A percentile compares a stretch with the other conserved stretches of the same genome.
Conservation (phyloP, 2,113 vertebrate species). For the Scophthalmus maximus region DNA sequence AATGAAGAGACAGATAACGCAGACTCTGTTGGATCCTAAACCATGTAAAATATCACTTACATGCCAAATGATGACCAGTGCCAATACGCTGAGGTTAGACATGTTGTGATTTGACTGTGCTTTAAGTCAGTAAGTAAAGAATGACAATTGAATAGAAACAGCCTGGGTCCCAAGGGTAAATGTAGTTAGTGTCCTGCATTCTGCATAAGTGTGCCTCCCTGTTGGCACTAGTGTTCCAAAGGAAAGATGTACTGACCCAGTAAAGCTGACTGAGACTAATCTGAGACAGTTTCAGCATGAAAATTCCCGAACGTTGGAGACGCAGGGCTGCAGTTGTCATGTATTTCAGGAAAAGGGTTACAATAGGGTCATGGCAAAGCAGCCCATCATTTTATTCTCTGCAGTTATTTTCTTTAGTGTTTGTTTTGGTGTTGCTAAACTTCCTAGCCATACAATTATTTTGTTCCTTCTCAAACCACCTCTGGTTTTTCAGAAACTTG, state of each 20-base stretch:
- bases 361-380: slow-evolving; percentile 43
- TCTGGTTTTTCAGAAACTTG: slow-evolving; percentile 66
- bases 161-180: background rate
- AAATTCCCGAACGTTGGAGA: too few relatives aligned
- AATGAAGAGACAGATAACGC: background rate
- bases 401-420: slow-evolving; percentile 53
- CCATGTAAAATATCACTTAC: too few relatives aligned
- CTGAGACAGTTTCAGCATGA: slow-evolving; percentile 45
- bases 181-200: background rate
- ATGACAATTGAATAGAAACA: background rate
- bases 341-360: slow-evolving; percentile 63
- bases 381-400: slow-evolving; percentile 46
- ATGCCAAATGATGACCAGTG: background rate
- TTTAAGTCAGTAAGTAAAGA: background rate
- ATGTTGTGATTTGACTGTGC: background rate
- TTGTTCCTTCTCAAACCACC: slow-evolving; percentile 68
- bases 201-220: background rate
- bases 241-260: slow-evolving; percentile 24
- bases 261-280: slow-evolving; percentile 22
- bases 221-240: background rate
- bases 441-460: slow-evolving; percentile 68
- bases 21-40: background rate
- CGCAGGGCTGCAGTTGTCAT: slow-evolving; percentile 11
- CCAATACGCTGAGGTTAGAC: background rate
- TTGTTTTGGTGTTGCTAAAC: slow-evolving; percentile 66